These are phyloP conservation scores for Panurus biarmicus DNA, from an alignment of 2,113 vertebrate species.

Conservation along the genomic window DNA sequence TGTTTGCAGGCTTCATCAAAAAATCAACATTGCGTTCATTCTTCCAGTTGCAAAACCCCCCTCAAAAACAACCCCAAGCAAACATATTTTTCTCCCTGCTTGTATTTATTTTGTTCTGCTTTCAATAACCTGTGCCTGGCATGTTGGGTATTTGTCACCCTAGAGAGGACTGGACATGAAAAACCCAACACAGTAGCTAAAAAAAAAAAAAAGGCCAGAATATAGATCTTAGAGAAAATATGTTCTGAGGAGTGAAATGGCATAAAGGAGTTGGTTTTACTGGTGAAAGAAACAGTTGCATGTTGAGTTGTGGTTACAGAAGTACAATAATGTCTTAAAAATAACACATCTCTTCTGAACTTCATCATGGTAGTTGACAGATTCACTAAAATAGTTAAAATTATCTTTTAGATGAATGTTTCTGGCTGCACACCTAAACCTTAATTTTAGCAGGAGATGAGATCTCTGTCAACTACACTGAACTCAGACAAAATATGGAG, in stretches of 20 bases:
- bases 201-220: neutral
- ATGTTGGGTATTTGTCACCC: neutral
- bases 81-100: neutral
- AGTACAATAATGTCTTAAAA: neutral
- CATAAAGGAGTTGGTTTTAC: neutral
- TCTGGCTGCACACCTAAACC: neutral
- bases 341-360: neutral
- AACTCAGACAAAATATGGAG: neutral
- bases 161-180: neutral
- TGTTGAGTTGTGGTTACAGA: neutral
- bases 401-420: neutral
- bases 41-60: neutral
- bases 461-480: neutral
- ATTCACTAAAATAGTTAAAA: neutral
- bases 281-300: neutral
- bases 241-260: neutral
- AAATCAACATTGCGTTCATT: neutral
- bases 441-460: neutral
- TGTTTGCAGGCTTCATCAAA: neutral
- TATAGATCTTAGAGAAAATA: neutral
- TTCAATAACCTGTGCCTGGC: neutral
- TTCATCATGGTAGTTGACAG: neutral
- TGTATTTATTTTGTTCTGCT: conserved; percentile 1
- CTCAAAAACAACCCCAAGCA: neutral
- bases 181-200: neutral